Conservation (phyloP, 2,113 vertebrate genomes). For the Tupaia chinensis region DNA sequence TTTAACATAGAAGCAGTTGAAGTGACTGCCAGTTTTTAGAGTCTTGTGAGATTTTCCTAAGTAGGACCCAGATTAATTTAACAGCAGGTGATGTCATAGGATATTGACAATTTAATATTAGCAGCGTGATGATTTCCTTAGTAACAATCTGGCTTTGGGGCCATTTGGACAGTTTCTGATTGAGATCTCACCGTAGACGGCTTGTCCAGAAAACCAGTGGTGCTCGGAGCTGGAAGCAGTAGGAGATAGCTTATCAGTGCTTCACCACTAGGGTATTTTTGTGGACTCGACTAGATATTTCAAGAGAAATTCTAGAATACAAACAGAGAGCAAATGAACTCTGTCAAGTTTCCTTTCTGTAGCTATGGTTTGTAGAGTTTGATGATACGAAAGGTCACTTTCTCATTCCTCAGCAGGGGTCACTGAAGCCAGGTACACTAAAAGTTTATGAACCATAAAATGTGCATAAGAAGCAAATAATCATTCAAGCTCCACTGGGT, state of each 20-base stretch:
- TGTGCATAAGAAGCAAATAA: conserved; percentile 53
- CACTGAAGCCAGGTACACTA: conserved; percentile 31
- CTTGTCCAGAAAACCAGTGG: conserved; percentile 17
- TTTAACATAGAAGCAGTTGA: conserved; percentile 67
- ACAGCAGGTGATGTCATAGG: conserved; percentile 64
- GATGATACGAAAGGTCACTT: neutral
- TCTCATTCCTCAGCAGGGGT: neutral
- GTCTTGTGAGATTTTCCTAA: conserved; percentile 79
- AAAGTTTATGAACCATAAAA: conserved; percentile 73
- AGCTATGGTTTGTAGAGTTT: neutral
- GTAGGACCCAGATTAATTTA: conserved; percentile 82
- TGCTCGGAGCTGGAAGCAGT: neutral
- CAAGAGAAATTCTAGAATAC: neutral
- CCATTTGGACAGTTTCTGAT: conserved; percentile 62
- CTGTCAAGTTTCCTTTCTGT: neutral
- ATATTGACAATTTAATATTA: conserved; percentile 74
- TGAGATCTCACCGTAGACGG: conserved; percentile 37
- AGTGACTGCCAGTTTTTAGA: conserved; percentile 69
- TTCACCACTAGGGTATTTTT: neutral
- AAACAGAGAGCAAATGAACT: neutral
- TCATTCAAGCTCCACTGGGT: neutral
- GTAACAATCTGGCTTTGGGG: conserved; percentile 65
- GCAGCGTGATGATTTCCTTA: conserved; percentile 60
- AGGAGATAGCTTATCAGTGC: neutral
- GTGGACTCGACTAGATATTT: neutral